Evolutionary conservation across 2,888 invertebrate species (phyloP), one percentile per base, ranked within the genome.

Genomic region (Drosophila monieri): DNA sequence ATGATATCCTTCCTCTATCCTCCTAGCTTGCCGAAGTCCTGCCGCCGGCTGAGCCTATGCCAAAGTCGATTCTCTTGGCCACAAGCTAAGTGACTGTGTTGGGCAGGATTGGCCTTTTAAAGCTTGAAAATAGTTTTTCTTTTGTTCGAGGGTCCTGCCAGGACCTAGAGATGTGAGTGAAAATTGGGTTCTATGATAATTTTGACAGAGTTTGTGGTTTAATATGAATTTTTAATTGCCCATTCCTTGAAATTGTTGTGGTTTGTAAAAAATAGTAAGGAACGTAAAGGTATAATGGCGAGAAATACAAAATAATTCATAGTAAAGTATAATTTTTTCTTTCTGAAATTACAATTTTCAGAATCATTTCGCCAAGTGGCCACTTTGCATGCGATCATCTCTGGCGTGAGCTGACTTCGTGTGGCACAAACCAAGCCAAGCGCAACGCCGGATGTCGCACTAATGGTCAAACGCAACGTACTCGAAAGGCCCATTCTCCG

Each of bases 361-460:
- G n/a, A 32, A 32, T 32, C 15, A 41, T 15, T 18, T 18, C 15
- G 39, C 39, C 39, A 41, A 35, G 35, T n/a, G n/a, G 15, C 39
- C 39, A 41, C 15, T 21, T 21, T 21, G 43, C 43, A 12, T 12
- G 12, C 21, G 48, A 67, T 39, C 68, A 68, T 71, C 72, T 71
- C 57, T 65, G 27, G 4, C 21, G 18, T 12, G 37, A 23, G 23
- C 30, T 35, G 47, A 41, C 30, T 56, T 74, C 84, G 73, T 85
- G 81, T 66, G 76, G 65, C 87, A 65, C 39, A 39, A 44, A 53
- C 44, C 70, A 68, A 72, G 74, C 79, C 80, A 85, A 80, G 85
- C 79, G 88, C 87, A 86, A 83, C 79, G 87, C 89, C 89, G 90
- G 89, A 89, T 90, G 89, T 89, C 90, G 81, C 89, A 90, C 89